Evolutionary conservation across 2,113 vertebrate species (phyloP).

Genomic region (Taxidea taxus): DNA sequence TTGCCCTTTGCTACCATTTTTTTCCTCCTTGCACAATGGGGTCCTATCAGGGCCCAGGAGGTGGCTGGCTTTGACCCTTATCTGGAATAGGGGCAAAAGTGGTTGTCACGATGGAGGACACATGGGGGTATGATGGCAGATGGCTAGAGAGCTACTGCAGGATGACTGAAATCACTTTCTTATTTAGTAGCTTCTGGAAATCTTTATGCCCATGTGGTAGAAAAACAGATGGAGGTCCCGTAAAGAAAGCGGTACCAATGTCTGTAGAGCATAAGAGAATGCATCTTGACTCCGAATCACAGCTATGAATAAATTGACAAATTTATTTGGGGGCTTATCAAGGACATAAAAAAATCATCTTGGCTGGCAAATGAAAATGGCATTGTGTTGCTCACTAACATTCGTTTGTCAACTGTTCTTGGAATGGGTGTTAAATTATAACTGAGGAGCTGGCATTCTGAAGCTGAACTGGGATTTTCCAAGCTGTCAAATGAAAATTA

Average conservation of each 20-base stretch:
- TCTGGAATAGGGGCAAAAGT: background rate
- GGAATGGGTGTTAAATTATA: constrained; percentile 70
- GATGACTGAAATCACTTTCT: constrained; percentile 63
- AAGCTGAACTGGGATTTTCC: constrained; percentile 67
- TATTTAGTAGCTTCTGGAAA: constrained; percentile 73
- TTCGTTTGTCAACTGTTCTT: constrained; percentile 40
- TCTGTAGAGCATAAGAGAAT: constrained; percentile 53
- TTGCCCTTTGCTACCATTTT: background rate
- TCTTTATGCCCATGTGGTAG: constrained; percentile 38
- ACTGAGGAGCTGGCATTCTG: constrained; percentile 53
- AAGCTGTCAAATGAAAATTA: constrained; percentile 68
- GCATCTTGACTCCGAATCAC: constrained; percentile 61
- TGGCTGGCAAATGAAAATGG: constrained; percentile 47
- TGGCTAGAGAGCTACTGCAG: constrained; percentile 56
- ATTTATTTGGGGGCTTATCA: constrained; percentile 69
- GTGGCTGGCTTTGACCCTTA: background rate
- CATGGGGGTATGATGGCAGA: constrained; percentile 42
- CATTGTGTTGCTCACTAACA: constrained; percentile 34
- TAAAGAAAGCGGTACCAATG: constrained; percentile 63
- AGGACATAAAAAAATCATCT: constrained; percentile 70
- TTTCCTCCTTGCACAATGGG: background rate
- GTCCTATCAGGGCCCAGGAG: background rate
- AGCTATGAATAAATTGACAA: constrained; percentile 59
- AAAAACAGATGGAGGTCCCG: constrained; percentile 74
- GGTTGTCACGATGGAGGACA: background rate